Evolutionary conservation across 2,113 vertebrate species (phyloP).

Genomic region (Lasiurus borealis): DNA sequence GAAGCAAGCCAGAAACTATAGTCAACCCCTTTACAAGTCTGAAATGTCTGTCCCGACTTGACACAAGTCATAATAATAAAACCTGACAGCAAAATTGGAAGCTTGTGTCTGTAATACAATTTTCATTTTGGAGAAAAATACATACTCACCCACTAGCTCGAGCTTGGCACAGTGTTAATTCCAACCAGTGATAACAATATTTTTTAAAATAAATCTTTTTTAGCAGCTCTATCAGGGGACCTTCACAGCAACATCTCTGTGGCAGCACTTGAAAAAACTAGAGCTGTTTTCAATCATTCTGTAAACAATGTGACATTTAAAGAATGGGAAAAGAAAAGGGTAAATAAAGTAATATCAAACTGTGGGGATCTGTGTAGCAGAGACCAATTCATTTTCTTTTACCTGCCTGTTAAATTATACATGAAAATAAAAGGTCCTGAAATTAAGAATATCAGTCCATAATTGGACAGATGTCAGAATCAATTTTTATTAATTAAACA

Average conservation of each 20-base stretch:
- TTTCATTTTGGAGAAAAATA: constrained; percentile 65
- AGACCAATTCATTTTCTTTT: background rate
- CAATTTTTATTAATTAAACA: background rate
- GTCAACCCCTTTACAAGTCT: background rate
- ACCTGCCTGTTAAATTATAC: background rate
- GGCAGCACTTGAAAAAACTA: constrained; percentile 29
- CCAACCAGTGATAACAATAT: background rate
- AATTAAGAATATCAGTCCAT: background rate
- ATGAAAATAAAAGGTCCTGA: background rate
- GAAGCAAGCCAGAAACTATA: background rate
- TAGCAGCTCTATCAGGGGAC: background rate
- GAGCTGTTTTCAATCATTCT: constrained; percentile 49
- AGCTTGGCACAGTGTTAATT: background rate
- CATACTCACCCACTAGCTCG: background rate
- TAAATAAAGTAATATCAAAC: constrained; percentile 30
- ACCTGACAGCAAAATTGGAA: constrained; percentile 60
- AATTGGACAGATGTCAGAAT: background rate
- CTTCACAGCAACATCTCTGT: background rate
- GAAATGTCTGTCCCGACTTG: background rate
- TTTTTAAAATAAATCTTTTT: background rate
- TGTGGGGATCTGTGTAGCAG: background rate
- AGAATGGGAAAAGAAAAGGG: constrained; percentile 4
- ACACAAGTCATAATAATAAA: constrained; percentile 55
- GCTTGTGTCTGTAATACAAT: constrained; percentile 43
- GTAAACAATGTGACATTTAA: constrained; percentile 49